Conservation (phyloP, 2,888 invertebrate species). For the Octonoba sinensis region DNA sequence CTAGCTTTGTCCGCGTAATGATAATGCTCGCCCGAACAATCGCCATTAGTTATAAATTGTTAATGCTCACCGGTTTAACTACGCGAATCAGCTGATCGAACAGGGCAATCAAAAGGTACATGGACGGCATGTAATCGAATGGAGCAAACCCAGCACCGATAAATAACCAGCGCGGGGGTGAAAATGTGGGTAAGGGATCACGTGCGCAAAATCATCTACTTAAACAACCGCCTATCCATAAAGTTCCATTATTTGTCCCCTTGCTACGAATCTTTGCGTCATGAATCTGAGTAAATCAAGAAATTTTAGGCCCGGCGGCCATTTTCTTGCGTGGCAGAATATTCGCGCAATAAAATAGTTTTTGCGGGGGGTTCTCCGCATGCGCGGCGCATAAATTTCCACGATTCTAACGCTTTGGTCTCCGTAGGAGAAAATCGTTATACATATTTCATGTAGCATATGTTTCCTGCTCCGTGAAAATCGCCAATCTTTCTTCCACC, state of each 20-base stretch:
- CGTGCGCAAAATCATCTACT: slow-evolving; percentile 51
- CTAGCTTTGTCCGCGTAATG: slow-evolving; percentile 42
- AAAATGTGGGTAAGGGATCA: slow-evolving; percentile 32
- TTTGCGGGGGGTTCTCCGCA: slow-evolving; percentile 30
- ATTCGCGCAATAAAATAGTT: slow-evolving; percentile 42
- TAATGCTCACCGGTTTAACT: slow-evolving; percentile 48
- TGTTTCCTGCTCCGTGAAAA: not conserved
- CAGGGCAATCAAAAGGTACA: slow-evolving; percentile 30
- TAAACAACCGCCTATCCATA: slow-evolving; percentile 42
- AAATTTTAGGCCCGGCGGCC: slow-evolving; percentile 30
- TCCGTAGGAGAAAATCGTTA: slow-evolving; percentile 13
- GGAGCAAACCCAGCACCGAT: slow-evolving; percentile 15
- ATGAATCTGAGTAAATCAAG: slow-evolving; percentile 50
- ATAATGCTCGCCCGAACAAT: slow-evolving; percentile 47
- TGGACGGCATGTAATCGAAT: slow-evolving; percentile 24
- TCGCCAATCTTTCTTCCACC: too few relatives aligned
- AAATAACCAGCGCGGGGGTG: slow-evolving; percentile 33
- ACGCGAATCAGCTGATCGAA: slow-evolving; percentile 36
- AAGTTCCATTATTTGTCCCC: slow-evolving; percentile 45
- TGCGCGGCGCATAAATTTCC: slow-evolving; percentile 49
- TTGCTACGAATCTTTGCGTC: slow-evolving; percentile 25
- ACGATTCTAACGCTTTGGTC: slow-evolving; percentile 32
- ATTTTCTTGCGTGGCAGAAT: slow-evolving; percentile 36
- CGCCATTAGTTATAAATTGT: slow-evolving; percentile 57
- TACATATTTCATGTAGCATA: slow-evolving; percentile 43